Base-by-base conservation (phyloP, 1,140 invertebrate genomes). In the Cataglyphis hispanica region DNA sequence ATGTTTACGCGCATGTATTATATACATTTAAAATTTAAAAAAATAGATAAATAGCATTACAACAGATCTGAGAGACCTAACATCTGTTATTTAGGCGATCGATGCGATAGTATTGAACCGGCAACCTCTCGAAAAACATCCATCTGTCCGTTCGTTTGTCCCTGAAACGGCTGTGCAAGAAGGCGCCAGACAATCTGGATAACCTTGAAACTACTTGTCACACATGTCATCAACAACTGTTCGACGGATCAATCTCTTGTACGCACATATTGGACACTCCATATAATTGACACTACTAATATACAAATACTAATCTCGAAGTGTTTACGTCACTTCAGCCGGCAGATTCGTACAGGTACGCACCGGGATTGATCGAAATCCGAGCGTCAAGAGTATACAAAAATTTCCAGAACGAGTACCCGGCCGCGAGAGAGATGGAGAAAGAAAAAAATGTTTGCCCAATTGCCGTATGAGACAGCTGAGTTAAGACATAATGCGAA, bases 181-280 rank as follows among this genome's bases (percentile, higher is more conserved):
- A 86, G 77, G 84, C 86, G 76, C 74, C 70, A 77, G 80, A 78
- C 74, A 1, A 72, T 84, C 85, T 34, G 67, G 88, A 86, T 85
- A 85, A 27, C 91, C 91, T 92, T 92, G 91, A 60, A 53, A 84
- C 85, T 89, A 91, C 83, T 91, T 87, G 81, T 87, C 88, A 91
- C 85, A 86, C 77, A 87, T 81, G 81, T 86, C 64, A 60, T 74
- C 75, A 58, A 43, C 25, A 6, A 66, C n/a, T 13, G 61, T 78
- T 72, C 43, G 60, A 34, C 11, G 13, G 43, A 60, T 8, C 58
- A 37, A 2, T 34, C 7, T 56, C 16, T 13, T 11, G 16, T 19
- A 19, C 22, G 19, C 50, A 6, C 11, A 4, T 67, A 43, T 63
- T 6, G 22, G 10, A 40, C 50, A 56, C 7, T 11, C 50, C 34